Evolutionary conservation across 2,113 vertebrate species (phyloP).

Genomic region (Sinosuthora webbiana): DNA sequence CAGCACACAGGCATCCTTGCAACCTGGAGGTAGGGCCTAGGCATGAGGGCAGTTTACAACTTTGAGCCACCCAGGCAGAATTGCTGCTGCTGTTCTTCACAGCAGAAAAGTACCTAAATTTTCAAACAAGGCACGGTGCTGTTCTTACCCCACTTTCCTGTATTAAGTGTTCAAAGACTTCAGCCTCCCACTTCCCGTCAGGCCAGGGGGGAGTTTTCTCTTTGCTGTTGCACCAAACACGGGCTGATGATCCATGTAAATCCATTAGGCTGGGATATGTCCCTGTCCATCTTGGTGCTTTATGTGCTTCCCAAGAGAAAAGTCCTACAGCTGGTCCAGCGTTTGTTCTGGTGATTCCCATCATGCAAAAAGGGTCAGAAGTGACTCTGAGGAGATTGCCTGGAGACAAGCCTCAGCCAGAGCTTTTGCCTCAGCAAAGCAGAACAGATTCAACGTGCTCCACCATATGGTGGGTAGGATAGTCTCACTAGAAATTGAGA

Average conservation of each 20-base stretch:
- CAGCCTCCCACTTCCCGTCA: background rate
- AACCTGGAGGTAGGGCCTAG: background rate
- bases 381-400: background rate
- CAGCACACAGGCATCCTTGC: accelerated
- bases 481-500: background rate
- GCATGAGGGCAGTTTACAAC: accelerated
- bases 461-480: background rate
- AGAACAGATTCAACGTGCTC: background rate
- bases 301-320: background rate
- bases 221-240: accelerated
- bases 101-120: background rate
- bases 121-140: background rate
- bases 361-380: background rate
- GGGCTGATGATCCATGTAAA: background rate
- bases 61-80: background rate
- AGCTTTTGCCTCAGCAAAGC: background rate
- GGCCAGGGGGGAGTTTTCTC: background rate
- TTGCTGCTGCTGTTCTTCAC: background rate
- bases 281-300: background rate
- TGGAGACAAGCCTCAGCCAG: background rate
- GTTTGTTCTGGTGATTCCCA: background rate
- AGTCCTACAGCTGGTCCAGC: background rate
- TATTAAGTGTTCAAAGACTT: background rate
- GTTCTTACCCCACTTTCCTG: background rate
- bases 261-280: background rate